Evolutionary conservation across 2,888 invertebrate genomes (phyloP), one percentile per base, ranked within the genome.

Genomic region (Andrena dorsata): DNA sequence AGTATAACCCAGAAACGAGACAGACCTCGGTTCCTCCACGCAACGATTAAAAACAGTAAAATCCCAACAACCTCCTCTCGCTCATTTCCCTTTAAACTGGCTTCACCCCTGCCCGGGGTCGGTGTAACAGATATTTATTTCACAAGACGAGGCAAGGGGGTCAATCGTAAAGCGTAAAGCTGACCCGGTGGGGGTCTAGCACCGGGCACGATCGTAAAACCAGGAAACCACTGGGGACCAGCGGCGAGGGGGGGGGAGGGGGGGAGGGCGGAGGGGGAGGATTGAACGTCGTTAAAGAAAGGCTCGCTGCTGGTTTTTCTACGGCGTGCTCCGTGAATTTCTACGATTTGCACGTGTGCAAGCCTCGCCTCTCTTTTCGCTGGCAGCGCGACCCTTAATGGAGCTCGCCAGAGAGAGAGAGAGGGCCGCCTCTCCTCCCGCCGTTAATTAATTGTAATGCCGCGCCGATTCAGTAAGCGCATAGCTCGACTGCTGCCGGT

Each of bases 371-470:
- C 53, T 47, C 60, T 8, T 74, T 66, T 20, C 61, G 68, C 66
- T 81, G 41, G 65, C 76, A 26, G 65, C 71, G 78, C 76, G 23
- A 86, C 84, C 87, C 80, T 88, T 86, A 84, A 76, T 75, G 83
- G 68, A 69, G 58, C 66, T 65, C 28, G 75, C 66, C 78, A 70
- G 32, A 32, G 32, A 51, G 51, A 69, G 35, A 41, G 41, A 41
- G 41, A 13, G 41, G 16, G 13, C 16, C 41, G 28, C 13, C 41
- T 13, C 41, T 13, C 41, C 41, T 82, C 8, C 10, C 26, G 8
- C 66, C 86, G 88, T 84, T 91, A 90, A 90, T 91, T 91, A 89
- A 90, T 91, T 88, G 88, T 88, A 87, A 91, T 86, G 86, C 85
- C 85, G 83, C 84, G 84, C 87, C 89, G 87, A 91, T 90, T 90